A percentile compares a stretch with the other conserved stretches of the same genome.
These are phyloP conservation scores for Xiphophorus hellerii DNA, from an alignment of 2,113 vertebrate genomes.

Conservation along the genomic window DNA sequence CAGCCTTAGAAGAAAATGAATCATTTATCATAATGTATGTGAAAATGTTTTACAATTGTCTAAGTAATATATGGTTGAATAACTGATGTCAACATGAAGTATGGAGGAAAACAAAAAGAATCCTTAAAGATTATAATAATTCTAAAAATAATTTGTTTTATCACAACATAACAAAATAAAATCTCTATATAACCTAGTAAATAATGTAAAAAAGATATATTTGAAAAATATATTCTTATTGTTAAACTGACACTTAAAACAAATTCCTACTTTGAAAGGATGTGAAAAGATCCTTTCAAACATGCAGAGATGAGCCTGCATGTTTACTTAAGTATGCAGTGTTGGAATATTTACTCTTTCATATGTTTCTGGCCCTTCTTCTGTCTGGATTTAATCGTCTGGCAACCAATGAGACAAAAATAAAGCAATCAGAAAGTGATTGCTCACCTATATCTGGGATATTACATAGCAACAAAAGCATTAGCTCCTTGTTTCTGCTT, in stretches of 20 bases:
- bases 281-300: not conserved
- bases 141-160: too few species aligned
- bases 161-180: too few species aligned
- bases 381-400: not conserved
- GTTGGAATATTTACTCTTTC: not conserved
- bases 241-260: too few species aligned
- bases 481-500: constrained; percentile 9
- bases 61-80: not conserved
- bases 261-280: not conserved
- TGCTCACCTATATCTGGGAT: not conserved
- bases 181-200: too few species aligned
- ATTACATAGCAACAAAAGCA: constrained; percentile 7
- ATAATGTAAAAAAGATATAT: too few species aligned
- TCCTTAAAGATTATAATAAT: too few species aligned
- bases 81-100: not conserved
- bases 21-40: too few species aligned
- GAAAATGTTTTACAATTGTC: too few species aligned
- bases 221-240: too few species aligned
- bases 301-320: too few species aligned
- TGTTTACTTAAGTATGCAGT: not conserved
- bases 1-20: too few species aligned
- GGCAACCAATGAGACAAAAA: not conserved
- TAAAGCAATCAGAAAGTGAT: not conserved
- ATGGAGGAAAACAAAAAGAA: too few species aligned
- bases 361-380: not conserved